Conservation (phyloP, 2,113 vertebrate species). For the Alces alces region DNA sequence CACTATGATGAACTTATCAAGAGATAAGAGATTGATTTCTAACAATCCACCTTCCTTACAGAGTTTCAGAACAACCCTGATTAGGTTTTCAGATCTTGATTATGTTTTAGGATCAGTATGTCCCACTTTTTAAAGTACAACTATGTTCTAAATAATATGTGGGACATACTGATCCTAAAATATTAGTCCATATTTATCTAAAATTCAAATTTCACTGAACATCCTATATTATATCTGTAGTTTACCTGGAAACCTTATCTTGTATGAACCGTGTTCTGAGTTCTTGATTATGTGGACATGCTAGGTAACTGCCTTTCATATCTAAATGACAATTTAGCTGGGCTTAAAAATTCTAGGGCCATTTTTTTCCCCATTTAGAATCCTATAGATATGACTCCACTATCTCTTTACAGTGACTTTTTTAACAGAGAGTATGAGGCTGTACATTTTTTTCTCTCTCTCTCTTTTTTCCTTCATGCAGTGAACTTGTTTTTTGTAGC, state of each 20-base stretch:
- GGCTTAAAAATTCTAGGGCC: not conserved
- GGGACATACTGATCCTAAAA: not conserved
- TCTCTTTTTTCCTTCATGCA: not conserved
- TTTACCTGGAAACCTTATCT: not conserved
- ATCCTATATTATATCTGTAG: not conserved
- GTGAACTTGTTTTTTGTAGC: not conserved
- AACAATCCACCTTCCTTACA: not conserved
- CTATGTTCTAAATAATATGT: not conserved
- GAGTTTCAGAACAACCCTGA: not conserved
- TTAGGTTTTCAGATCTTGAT: not conserved
- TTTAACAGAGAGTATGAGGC: not conserved
- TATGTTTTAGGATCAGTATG: not conserved
- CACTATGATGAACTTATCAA: not conserved
- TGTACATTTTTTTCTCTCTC: not conserved
- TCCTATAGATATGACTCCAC: not conserved
- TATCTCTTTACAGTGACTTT: not conserved
- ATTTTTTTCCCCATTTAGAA: not conserved
- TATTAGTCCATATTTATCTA: not conserved
- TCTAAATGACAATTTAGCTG: not conserved
- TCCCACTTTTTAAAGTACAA: not conserved
- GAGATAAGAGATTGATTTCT: not conserved
- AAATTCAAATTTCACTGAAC: not conserved
- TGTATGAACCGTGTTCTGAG: not conserved
- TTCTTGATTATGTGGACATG: not conserved
- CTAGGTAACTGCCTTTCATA: not conserved